Percentiles rank a stretch among this genome's conserved stretches.
phyloP scores from a whole-genome alignment of 2,888 invertebrate genomes.

The Lithodes maja region DNA sequence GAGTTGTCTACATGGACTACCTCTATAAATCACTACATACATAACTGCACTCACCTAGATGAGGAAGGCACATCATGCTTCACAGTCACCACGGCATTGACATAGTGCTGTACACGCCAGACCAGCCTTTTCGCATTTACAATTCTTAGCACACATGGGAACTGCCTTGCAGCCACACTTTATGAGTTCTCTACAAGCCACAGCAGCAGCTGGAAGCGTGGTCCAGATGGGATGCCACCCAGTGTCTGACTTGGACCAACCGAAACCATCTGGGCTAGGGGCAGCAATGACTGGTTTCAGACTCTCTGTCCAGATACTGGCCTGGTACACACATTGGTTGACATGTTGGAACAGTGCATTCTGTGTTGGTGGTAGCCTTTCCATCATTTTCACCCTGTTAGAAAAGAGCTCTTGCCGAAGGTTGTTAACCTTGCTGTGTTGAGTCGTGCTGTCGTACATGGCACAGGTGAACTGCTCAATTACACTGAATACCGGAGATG shows the following conservation, averaged over 20 bases:
- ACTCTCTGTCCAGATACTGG: too few relatives aligned
- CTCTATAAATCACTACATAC: neutral
- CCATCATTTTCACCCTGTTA: conserved; percentile 27
- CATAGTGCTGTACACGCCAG: conserved; percentile 26
- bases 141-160: conserved; percentile 32
- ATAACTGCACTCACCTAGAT: neutral
- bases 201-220: conserved; percentile 25
- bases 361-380: conserved; percentile 33
- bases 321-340: neutral
- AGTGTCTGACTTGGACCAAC: conserved; percentile 21
- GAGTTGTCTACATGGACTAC: conserved; percentile 32
- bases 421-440: conserved; percentile 21
- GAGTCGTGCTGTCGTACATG: conserved; percentile 17
- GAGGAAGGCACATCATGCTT: conserved; percentile 25
- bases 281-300: too few relatives aligned
- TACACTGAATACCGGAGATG: conserved; percentile 38
- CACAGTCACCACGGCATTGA: conserved; percentile 23
- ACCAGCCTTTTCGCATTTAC: conserved; percentile 14
- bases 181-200: conserved; percentile 21
- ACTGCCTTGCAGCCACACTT: conserved; percentile 24
- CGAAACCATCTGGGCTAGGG: neutral
- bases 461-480: conserved; percentile 35
- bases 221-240: conserved; percentile 28
- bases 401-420: conserved; percentile 28
- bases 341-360: conserved; percentile 33